Conservation (phyloP, 2,888 invertebrate genomes). For the Cantharis lateralis region DNA sequence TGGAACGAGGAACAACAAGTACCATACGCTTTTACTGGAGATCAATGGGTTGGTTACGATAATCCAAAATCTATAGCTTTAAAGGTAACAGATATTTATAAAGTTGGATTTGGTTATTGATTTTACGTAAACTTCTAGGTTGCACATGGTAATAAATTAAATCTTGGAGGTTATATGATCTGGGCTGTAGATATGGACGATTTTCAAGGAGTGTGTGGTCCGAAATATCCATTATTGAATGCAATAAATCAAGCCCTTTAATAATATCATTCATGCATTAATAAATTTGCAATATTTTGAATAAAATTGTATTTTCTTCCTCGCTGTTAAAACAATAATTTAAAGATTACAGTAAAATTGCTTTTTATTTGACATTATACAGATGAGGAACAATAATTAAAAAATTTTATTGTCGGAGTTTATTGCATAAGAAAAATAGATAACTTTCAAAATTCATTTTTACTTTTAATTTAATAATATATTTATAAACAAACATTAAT, state of each 20-base stretch:
- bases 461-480: no score
- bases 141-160: conserved; percentile 51
- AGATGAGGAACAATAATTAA: no score
- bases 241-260: conserved; percentile 57
- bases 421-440: no score
- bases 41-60: conserved; percentile 55
- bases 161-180: conserved; percentile 70
- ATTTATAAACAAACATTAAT: no score
- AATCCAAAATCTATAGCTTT: conserved; percentile 46
- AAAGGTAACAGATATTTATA: conserved; percentile 46
- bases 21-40: conserved; percentile 54
- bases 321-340: no score
- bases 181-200: conserved; percentile 86
- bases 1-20: conserved; percentile 52
- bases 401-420: no score
- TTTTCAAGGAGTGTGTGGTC: conserved; percentile 67
- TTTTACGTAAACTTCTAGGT: conserved; percentile 54
- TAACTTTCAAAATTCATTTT: no score
- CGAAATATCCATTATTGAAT: conserved; percentile 65
- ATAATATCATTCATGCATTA: not conserved
- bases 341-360: no score
- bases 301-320: no score
- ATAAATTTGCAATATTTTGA: not conserved
- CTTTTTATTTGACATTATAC: no score
- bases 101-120: conserved; percentile 22